Conservation (phyloP, 92 coral and sea anemone genomes). For the Plumapathes pennacea region DNA sequence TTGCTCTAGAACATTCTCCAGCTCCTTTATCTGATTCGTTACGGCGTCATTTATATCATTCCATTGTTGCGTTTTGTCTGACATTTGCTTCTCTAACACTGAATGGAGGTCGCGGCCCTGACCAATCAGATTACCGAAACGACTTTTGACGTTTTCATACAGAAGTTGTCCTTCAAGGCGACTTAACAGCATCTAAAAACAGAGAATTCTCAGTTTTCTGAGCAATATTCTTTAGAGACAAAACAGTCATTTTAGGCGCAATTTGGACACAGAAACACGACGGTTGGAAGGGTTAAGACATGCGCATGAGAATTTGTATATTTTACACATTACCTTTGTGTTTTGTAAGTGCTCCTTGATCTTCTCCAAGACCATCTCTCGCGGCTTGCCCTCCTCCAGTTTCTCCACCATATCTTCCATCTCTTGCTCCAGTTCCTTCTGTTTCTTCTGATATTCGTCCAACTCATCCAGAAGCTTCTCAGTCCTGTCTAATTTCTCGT, state of each 20-base stretch:
- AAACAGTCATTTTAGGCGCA: no score
- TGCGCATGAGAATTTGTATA: no score
- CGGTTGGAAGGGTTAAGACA: no score
- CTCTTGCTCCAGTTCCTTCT: constrained; percentile 66
- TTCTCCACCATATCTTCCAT: constrained; percentile 61
- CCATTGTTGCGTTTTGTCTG: constrained; percentile 81
- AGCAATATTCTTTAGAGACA: no score
- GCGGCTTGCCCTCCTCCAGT: constrained; percentile 77
- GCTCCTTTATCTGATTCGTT: constrained; percentile 71
- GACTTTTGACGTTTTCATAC: constrained; percentile 57
- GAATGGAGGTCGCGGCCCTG: constrained; percentile 93
- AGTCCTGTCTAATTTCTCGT: constrained; percentile 61
- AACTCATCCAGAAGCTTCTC: constrained; percentile 65
- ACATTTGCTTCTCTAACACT: constrained; percentile 81
- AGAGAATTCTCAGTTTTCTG: no score
- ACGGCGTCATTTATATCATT: constrained; percentile 73
- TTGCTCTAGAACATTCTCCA: constrained; percentile 71
- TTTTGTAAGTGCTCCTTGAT: constrained; percentile 74
- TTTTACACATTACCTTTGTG: constrained; percentile 68
- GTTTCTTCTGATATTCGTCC: constrained; percentile 69
- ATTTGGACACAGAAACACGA: no score
- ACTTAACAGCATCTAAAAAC: no score
- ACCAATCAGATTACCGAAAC: constrained; percentile 67
- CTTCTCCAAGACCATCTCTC: constrained; percentile 68
- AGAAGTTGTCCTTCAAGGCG: no score